phyloP scores from a whole-genome alignment of 2,113 vertebrate genomes.

The Hyperopisus bebe region DNA sequence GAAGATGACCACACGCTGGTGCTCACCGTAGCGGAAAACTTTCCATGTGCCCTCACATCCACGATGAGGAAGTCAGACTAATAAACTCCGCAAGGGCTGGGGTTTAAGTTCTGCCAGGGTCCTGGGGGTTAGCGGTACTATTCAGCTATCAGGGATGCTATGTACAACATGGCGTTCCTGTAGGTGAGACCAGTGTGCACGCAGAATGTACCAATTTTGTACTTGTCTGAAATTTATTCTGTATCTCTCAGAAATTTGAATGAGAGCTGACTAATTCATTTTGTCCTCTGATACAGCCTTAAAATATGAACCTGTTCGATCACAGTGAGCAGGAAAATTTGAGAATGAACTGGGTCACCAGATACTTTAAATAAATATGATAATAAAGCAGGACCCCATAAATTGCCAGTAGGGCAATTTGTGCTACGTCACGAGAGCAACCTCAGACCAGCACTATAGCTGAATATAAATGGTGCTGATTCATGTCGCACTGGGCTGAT shows the following conservation, averaged over 20 bases:
- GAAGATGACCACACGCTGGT: not conserved
- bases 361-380: constrained; percentile 69
- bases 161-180: not conserved
- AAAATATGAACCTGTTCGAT: constrained; percentile 57
- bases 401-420: constrained; percentile 49
- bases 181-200: not conserved
- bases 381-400: constrained; percentile 56
- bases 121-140: not conserved
- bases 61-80: not conserved
- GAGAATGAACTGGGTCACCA: constrained; percentile 61
- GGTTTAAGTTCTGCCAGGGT: not conserved
- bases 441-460: constrained; percentile 14
- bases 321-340: constrained; percentile 49
- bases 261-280: constrained; percentile 22
- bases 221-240: not conserved
- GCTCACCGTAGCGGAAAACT: not conserved
- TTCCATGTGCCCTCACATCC: not conserved
- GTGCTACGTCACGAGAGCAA: constrained; percentile 37
- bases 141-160: not conserved
- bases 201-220: not conserved
- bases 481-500: not conserved
- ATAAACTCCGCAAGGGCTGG: not conserved
- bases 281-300: constrained; percentile 47
- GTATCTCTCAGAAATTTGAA: not conserved
- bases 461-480: constrained; percentile 24